Base-by-base conservation (phyloP, 2,888 invertebrate genomes). In the Diaprepes abbreviatus region DNA sequence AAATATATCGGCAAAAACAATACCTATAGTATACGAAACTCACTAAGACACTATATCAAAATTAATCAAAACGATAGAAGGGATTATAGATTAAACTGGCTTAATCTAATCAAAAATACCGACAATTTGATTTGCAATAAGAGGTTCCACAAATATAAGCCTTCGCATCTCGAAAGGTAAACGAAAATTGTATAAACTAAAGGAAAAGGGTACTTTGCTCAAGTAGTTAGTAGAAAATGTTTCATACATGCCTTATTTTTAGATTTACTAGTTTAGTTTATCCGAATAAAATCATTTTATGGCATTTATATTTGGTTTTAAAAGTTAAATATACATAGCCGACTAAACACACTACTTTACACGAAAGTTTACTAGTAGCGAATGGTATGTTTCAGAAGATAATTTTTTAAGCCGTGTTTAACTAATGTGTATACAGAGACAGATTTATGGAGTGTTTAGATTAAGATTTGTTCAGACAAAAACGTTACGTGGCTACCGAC, bases 271-370 rank as follows among this genome's bases (percentile, higher is more conserved):
- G 62, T 57, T 57, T 59, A 48, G 24, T 40, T 66, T 63, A 68
- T 63, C 62, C 19, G 55, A 63, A 63, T 68, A 68, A 68, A 68
- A 68, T 50, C 31, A 36, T 63, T 68, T 68, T 68, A 68, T 63
- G 68, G 55, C 48, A 62, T 55, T 69, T 59, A 69, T 69, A 64
- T 69, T 58, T 64, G 64, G 36, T 43, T 67, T 62, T 67, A 35
- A 45, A 62, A 57, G 62, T 55, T 62, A 67, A 67, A 67, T 67
- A 67, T 67, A 67, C 67, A 67, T 21, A 40, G 52, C 16, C 48
- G 40, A 31, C 57, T 55, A 21, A 55, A 50, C 58, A 54, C 50
- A 16, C 48, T 45, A 16, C 33, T 57, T 48, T 48, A 24, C 35
- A 5, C 50, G 36, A 50, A 24, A 45, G 35, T 55, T 55, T 55